phyloP scores from a whole-genome alignment of 2,797 vertebrate species.

The Onychomys torridus region DNA sequence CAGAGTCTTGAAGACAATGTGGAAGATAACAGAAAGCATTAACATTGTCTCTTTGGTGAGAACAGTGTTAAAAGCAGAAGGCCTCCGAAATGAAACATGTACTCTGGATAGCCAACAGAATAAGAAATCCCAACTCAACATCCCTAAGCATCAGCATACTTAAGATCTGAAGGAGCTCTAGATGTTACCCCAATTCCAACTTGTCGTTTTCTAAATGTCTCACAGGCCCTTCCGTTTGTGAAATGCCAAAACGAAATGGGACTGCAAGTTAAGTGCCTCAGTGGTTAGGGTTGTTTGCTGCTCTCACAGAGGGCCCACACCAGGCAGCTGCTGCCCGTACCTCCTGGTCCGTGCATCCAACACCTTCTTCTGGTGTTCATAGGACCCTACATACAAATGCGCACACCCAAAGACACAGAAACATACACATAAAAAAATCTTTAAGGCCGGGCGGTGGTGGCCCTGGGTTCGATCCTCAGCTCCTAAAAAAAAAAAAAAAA shows the following conservation, averaged over 20 bases:
- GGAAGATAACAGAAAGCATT: neutral
- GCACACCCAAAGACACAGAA: neutral
- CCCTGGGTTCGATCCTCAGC: no score
- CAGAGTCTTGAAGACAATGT: neutral
- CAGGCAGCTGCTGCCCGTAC: neutral
- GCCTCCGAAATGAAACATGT: neutral
- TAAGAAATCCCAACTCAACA: neutral
- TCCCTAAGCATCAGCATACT: neutral
- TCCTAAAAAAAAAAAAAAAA: neutral
- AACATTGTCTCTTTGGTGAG: neutral
- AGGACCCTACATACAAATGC: neutral
- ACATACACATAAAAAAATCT: neutral
- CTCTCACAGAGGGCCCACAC: neutral
- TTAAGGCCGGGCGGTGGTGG: no score
- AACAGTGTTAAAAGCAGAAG: neutral
- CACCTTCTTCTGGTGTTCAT: neutral
- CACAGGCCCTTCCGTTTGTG: neutral
- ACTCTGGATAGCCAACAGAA: neutral
- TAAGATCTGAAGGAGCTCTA: constrained; percentile 19
- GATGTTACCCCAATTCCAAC: neutral
- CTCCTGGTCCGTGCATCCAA: neutral
- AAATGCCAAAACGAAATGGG: neutral
- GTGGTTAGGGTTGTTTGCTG: neutral
- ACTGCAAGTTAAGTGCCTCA: neutral
- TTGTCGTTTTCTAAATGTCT: neutral